A percentile compares a stretch with the other conserved stretches of the same genome.
Conservation (phyloP, 2,888 invertebrate species). For the Rotaria socialis region DNA sequence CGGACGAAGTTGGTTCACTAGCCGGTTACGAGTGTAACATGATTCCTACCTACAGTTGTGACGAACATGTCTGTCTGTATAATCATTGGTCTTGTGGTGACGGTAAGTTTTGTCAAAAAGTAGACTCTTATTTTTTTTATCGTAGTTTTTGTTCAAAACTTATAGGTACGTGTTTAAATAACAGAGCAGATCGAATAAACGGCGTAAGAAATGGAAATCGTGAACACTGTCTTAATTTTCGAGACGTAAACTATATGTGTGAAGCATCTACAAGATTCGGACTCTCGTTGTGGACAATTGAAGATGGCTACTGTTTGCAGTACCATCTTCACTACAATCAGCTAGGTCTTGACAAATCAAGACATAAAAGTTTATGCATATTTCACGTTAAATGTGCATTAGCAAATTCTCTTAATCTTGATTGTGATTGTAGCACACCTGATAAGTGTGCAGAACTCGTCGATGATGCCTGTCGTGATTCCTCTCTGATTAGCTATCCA, state of each 20-base stretch:
- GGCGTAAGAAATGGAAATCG: too few species aligned
- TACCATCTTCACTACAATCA: neutral
- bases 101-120: too few species aligned
- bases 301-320: neutral
- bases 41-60: too few species aligned
- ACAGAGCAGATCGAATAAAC: too few species aligned
- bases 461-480: neutral
- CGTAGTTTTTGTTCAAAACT: too few species aligned
- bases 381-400: neutral
- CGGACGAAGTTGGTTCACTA: conserved; percentile 68
- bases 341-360: neutral
- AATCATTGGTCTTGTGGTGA: neutral
- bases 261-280: neutral
- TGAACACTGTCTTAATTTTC: too few species aligned
- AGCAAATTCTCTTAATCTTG: neutral
- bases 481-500: neutral
- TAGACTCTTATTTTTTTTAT: too few species aligned
- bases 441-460: neutral
- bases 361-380: neutral
- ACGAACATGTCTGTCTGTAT: too few species aligned
- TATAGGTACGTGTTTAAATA: too few species aligned
- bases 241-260: neutral
- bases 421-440: neutral
- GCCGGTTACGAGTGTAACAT: too few species aligned
- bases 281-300: neutral